These are phyloP conservation scores for Sesia apiformis DNA, from an alignment of 2,888 invertebrate species.

Conservation along the genomic window DNA sequence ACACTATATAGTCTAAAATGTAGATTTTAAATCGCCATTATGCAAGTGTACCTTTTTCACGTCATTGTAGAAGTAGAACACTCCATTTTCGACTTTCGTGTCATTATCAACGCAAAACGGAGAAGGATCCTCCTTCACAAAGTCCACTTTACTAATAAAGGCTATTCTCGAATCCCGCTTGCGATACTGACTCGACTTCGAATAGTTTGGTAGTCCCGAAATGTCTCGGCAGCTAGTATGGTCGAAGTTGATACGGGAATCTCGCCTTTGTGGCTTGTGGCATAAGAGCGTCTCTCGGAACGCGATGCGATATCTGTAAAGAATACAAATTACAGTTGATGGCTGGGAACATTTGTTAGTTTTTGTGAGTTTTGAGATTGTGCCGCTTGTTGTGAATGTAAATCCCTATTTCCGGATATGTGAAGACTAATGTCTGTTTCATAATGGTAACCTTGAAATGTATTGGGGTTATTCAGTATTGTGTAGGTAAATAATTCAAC, in stretches of 20 bases:
- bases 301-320: slow-evolving; percentile 81
- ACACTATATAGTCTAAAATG: background rate
- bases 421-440: no score
- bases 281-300: slow-evolving; percentile 84
- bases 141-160: slow-evolving; percentile 46
- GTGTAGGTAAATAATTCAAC: no score
- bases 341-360: no score
- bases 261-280: slow-evolving; percentile 47
- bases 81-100: slow-evolving; percentile 16
- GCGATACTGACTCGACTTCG: slow-evolving; percentile 25
- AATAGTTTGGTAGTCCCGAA: slow-evolving; percentile 39
- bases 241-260: slow-evolving; percentile 60
- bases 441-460: no score
- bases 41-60: slow-evolving; percentile 10
- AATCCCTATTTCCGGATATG: no score
- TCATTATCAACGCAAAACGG: slow-evolving; percentile 34
- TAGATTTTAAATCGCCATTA: background rate
- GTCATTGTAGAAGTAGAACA: slow-evolving; percentile 24
- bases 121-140: slow-evolving; percentile 39
- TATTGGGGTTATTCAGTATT: no score
- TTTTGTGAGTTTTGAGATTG: no score
- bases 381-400: no score
- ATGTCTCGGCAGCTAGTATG: slow-evolving; percentile 72
- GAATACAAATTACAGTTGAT: background rate
- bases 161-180: slow-evolving; percentile 40